Percentiles rank a stretch among this genome's conserved stretches.
Evolutionary conservation across 2,797 vertebrate genomes (phyloP).

Genomic region (Artibeus lituratus): DNA sequence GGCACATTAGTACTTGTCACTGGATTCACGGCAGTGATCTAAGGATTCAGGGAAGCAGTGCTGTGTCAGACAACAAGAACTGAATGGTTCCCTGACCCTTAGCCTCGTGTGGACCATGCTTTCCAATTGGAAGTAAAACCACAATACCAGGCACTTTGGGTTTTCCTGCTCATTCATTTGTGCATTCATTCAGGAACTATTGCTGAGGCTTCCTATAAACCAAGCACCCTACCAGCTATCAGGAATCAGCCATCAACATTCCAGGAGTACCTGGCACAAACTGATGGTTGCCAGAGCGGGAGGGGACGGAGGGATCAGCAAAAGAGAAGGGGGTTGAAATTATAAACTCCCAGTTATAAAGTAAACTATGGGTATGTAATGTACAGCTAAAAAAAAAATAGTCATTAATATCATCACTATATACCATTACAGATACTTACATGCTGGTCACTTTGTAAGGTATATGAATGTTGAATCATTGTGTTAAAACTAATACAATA

Average conservation of each 20-base stretch:
- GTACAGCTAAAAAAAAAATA: not conserved
- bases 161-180: not conserved
- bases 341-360: not conserved
- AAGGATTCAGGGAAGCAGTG: constrained; percentile 27
- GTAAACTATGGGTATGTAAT: not conserved
- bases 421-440: not conserved
- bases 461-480: not conserved
- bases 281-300: not conserved
- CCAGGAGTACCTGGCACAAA: not conserved
- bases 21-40: constrained; percentile 43
- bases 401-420: not conserved
- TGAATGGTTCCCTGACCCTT: constrained; percentile 43
- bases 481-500: not conserved
- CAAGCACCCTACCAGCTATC: not conserved
- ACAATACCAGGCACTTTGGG: not conserved
- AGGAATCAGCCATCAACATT: not conserved
- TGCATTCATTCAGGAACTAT: not conserved
- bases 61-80: constrained; percentile 25
- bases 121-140: not conserved
- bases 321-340: not conserved
- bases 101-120: not conserved
- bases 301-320: too few species aligned
- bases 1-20: constrained; percentile 63
- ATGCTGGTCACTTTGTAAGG: not conserved
- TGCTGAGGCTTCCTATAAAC: not conserved